A percentile compares a stretch with the other conserved stretches of the same genome.
Evolutionary conservation across 2,113 vertebrate genomes (phyloP).

Genomic region (Heterochromis multidens): DNA sequence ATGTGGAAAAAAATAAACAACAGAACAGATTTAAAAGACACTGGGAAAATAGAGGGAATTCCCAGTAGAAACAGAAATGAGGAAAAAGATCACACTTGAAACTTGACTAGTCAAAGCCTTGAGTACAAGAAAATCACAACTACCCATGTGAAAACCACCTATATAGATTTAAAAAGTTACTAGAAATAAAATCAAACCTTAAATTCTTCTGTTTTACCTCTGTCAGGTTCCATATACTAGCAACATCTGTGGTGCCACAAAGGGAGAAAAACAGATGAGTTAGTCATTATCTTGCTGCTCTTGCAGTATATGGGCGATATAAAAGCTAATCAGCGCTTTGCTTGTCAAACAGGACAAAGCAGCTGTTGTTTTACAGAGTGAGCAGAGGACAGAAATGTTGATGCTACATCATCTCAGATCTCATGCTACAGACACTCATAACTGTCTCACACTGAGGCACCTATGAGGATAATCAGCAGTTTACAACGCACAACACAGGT

Average conservation of each 20-base stretch:
- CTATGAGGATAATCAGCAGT: conserved; percentile 10
- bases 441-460: conserved; percentile 1
- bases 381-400: conserved; percentile 2
- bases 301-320: background rate
- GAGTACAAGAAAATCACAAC: no score
- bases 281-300: background rate
- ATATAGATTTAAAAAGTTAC: no score
- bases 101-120: no score
- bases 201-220: background rate
- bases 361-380: conserved; percentile 25
- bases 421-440: background rate
- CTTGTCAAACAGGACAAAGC: conserved; percentile 23
- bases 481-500: background rate
- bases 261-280: background rate
- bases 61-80: background rate
- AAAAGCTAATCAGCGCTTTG: conserved; percentile 16
- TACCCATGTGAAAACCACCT: no score
- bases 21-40: background rate
- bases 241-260: background rate
- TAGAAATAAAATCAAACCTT: background rate
- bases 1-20: background rate
- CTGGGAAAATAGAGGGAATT: background rate
- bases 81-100: background rate
- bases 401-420: background rate
- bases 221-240: background rate